Evolutionary conservation across 2,113 vertebrate species (phyloP), one percentile per base, ranked within the genome.

Genomic region (Stomatorhinus ivindoensis): DNA sequence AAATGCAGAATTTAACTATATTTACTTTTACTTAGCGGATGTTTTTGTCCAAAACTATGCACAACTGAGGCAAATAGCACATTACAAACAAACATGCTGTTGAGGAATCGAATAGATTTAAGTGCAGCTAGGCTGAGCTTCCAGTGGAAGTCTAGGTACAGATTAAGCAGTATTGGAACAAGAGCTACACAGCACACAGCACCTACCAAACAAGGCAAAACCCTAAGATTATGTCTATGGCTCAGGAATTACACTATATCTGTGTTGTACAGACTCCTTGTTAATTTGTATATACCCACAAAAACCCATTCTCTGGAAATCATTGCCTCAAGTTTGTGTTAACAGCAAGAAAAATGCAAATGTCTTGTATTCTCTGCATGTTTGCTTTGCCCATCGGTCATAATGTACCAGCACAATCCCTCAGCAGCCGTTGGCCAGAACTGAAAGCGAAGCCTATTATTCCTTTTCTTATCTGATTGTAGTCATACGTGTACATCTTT

Each of bases 281-380:
- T 84, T 46, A 31, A 51, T 89, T 47, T 85, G 51, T 85, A 55
- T 89, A 53, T 61, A 84, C 80, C 51, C 46, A n/a, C 1, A 55
- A 89, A 55, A 44, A 35, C 31, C 24, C 4, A n/a, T 19, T 11
- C 13, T 80, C 31, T 53, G 46, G 9, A 27, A 48, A 47, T 24
- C 17, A 47, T 35, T 6, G 39, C 24, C 44, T 6, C 19, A 44
- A 50, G 17, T 55, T 82, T 83, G 35, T 27, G 50, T 3, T 92
- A 92, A 88, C 84, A 88, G 91, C 93, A 91, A 93, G 94, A 94
- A 94, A 95, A 94, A 94, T 94, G 93, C 85, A 90, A 94, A 95
- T 94, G 86, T 42, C 19, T 76, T 76, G 91, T 87, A 82, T 89
- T 87, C 86, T 84, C 73, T 27, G 35, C 35, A 83, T 48, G 17